Evolutionary conservation across 2,888 invertebrate genomes (phyloP).

Genomic region (Rhamnusium bicolor): DNA sequence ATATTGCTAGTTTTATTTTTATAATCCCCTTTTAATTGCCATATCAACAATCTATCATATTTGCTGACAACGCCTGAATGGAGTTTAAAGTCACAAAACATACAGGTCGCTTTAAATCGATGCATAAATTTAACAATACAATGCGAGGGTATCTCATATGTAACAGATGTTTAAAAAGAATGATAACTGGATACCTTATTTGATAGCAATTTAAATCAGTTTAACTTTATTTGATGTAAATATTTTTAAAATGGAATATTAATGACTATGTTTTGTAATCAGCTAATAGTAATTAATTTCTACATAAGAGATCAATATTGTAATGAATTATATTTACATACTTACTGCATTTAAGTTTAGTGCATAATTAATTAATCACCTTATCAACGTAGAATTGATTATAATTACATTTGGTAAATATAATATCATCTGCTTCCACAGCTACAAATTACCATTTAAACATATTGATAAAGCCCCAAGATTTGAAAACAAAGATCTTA

Average conservation of each 20-base stretch:
- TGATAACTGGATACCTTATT: constrained; percentile 5
- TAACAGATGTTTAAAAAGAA: constrained; percentile 36
- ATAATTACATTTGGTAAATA: too few species aligned
- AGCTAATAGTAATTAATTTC: too few species aligned
- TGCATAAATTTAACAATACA: constrained; percentile 53
- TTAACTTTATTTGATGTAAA: neutral
- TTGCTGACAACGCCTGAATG: constrained; percentile 52
- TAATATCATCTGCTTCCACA: too few species aligned
- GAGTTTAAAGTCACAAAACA: constrained; percentile 54
- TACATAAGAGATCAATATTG: too few species aligned
- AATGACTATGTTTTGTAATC: too few species aligned
- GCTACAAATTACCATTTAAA: too few species aligned
- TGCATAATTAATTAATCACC: too few species aligned
- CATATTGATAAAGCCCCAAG: too few species aligned
- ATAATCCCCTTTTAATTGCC: constrained; percentile 55
- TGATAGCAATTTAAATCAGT: neutral
- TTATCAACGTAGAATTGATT: too few species aligned
- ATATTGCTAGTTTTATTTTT: constrained; percentile 36
- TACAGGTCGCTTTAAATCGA: constrained; percentile 48
- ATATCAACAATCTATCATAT: constrained; percentile 54
- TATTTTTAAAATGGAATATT: neutral
- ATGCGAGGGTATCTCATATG: constrained; percentile 22
- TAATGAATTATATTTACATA: too few species aligned
- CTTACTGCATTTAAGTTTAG: too few species aligned
- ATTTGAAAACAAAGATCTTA: too few species aligned